phyloP scores from a whole-genome alignment of 2,113 vertebrate species.

The Lampris incognitus region DNA sequence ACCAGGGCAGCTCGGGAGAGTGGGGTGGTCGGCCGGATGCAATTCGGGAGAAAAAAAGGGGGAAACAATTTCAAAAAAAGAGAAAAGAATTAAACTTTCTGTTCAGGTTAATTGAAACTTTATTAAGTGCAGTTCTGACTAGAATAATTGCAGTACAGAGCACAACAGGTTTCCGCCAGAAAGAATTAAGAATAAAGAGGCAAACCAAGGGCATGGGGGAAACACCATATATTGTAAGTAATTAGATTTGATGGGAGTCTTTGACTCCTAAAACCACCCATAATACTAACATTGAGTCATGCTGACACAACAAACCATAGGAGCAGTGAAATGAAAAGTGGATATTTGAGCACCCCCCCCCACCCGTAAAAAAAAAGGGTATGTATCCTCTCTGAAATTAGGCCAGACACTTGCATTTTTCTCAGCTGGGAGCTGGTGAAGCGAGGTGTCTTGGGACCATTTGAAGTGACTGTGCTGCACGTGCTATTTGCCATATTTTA shows the following conservation, averaged over 20 bases:
- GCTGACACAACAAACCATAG: conserved; percentile 19
- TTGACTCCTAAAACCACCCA: conserved; percentile 34
- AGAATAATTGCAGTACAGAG: conserved; percentile 33
- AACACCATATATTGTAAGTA: conserved; percentile 27
- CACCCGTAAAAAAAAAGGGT: conserved; percentile 43
- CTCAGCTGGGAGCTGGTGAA: conserved; percentile 54
- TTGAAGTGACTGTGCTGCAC: conserved; percentile 29
- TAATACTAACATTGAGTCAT: conserved; percentile 14
- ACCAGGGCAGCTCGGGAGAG: no score
- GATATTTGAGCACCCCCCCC: conserved; percentile 39
- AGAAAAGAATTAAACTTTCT: no score
- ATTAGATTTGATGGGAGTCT: conserved; percentile 50
- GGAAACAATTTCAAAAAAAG: no score
- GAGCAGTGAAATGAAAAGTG: conserved; percentile 44
- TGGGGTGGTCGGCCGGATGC: no score
- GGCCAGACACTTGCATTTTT: conserved; percentile 50
- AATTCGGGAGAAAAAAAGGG: no score
- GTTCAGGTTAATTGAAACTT: no score
- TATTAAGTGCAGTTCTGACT: conserved; percentile 9
- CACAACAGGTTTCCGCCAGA: conserved; percentile 10
- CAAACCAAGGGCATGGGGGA: neutral
- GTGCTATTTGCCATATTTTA: conserved; percentile 57
- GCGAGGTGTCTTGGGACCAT: conserved; percentile 37
- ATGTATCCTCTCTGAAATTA: conserved; percentile 64
- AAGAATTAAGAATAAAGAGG: neutral